Percentiles rank a stretch among this genome's conserved stretches.
phyloP scores from a whole-genome alignment of 2,888 invertebrate genomes.

The Sinelater perroti region DNA sequence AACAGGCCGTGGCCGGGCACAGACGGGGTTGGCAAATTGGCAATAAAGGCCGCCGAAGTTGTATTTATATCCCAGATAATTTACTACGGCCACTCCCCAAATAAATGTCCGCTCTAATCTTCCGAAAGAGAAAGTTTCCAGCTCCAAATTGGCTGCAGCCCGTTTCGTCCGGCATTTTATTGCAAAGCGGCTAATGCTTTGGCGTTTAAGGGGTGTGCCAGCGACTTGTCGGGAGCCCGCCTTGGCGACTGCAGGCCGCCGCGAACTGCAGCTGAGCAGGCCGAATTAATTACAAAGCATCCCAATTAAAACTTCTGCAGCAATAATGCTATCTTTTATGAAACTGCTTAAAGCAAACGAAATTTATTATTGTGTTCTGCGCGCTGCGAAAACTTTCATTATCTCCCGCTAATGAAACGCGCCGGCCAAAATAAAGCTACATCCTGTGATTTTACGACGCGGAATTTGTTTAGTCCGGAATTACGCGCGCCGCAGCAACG shows the following conservation, averaged over 20 bases:
- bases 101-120: conserved; percentile 30
- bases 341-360: conserved; percentile 10
- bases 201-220: conserved; percentile 18
- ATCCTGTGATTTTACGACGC: conserved; percentile 13
- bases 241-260: conserved; percentile 1
- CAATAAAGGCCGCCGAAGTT: conserved; percentile 24
- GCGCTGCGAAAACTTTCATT: conserved; percentile 24
- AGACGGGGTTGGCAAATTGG: conserved; percentile 18
- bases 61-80: conserved; percentile 26
- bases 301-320: conserved; percentile 24
- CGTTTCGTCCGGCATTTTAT: conserved; percentile 27
- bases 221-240: neutral
- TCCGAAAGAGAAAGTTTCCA: conserved; percentile 24
- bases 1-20: too few species aligned
- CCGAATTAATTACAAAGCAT: conserved; percentile 26
- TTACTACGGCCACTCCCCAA: conserved; percentile 24
- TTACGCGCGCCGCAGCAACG: conserved; percentile 11
- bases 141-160: conserved; percentile 25
- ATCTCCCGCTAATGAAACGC: conserved; percentile 23
- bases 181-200: conserved; percentile 24
- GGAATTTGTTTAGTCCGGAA: conserved; percentile 12
- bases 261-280: neutral
- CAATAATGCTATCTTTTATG: conserved; percentile 24
- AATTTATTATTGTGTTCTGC: conserved; percentile 23
- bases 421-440: conserved; percentile 12